Evolutionary conservation across 2,113 vertebrate species (phyloP).

Genomic region (Syngnathus scovelli): DNA sequence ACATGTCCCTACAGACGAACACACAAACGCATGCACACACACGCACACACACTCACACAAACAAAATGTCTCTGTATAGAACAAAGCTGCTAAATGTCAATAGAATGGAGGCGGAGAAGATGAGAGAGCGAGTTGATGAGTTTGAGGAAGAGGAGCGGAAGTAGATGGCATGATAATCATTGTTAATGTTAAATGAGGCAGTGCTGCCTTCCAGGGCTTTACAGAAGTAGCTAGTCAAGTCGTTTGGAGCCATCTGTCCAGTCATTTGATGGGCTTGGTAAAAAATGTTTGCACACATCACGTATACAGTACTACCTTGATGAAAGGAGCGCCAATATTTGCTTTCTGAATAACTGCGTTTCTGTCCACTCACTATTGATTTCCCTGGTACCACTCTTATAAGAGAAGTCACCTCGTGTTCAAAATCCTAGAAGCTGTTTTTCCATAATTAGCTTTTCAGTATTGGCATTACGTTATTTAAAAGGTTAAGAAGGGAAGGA

Average conservation of each 20-base stretch:
- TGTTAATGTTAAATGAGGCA: slow-evolving; percentile 61
- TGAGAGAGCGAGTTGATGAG: slow-evolving; percentile 30
- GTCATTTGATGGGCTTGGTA: slow-evolving; percentile 36
- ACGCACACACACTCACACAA: not conserved
- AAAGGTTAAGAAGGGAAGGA: slow-evolving; percentile 31
- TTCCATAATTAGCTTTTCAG: slow-evolving; percentile 33
- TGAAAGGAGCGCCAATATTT: slow-evolving; percentile 25
- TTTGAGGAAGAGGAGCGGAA: slow-evolving; percentile 44
- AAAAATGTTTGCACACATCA: slow-evolving; percentile 45
- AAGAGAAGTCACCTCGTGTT: slow-evolving; percentile 18
- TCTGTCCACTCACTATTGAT: slow-evolving; percentile 14
- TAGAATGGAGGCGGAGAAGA: slow-evolving; percentile 22
- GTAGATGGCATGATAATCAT: slow-evolving; percentile 52
- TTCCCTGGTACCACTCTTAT: slow-evolving; percentile 21
- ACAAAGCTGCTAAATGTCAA: slow-evolving; percentile 40
- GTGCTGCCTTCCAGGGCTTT: slow-evolving; percentile 64
- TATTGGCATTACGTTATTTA: slow-evolving; percentile 32
- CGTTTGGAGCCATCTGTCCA: slow-evolving; percentile 62
- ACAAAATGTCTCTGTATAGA: slow-evolving; percentile 21
- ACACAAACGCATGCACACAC: not conserved
- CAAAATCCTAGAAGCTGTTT: slow-evolving; percentile 24
- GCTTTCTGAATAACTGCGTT: slow-evolving; percentile 33
- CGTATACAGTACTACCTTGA: slow-evolving; percentile 27
- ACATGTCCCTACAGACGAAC: not conserved
- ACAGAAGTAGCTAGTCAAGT: slow-evolving; percentile 64